These are phyloP conservation scores for Epinephelus malabaricus DNA, from an alignment of 2,797 vertebrate species.

Conservation along the genomic window DNA sequence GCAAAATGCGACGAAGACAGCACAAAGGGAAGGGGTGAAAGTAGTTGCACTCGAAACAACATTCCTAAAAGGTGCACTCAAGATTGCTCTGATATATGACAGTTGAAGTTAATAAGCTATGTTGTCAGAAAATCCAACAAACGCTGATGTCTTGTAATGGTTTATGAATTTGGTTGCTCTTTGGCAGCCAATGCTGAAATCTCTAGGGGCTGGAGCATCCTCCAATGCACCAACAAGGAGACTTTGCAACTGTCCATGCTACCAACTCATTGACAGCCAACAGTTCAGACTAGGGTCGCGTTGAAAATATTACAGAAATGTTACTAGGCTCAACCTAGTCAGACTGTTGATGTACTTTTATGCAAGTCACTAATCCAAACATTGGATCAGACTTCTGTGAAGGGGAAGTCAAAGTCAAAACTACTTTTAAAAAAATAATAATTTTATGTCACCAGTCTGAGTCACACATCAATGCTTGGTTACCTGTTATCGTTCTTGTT, in stretches of 20 bases:
- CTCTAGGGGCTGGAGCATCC: background rate
- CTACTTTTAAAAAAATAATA: background rate
- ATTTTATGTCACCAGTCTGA: background rate
- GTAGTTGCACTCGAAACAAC: no score
- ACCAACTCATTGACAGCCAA: no score
- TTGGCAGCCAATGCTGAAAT: background rate
- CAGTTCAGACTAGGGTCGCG: background rate
- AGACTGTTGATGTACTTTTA: background rate
- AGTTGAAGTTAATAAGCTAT: background rate
- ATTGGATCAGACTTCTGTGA: background rate
- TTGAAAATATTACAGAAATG: background rate
- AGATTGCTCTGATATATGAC: background rate
- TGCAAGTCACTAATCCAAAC: background rate
- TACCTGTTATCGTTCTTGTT: background rate
- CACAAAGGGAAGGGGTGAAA: background rate
- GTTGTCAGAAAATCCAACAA: background rate
- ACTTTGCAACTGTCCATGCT: background rate
- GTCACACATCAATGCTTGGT: background rate
- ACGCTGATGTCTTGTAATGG: background rate
- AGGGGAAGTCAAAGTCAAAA: background rate
- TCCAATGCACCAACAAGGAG: background rate
- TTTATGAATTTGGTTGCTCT: background rate
- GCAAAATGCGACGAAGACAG: conserved; percentile 16
- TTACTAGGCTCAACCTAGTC: background rate
- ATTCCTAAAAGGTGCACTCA: no score